Evolutionary conservation across 2,797 vertebrate genomes (phyloP).

Genomic region (Dromococcyx pavoninus): DNA sequence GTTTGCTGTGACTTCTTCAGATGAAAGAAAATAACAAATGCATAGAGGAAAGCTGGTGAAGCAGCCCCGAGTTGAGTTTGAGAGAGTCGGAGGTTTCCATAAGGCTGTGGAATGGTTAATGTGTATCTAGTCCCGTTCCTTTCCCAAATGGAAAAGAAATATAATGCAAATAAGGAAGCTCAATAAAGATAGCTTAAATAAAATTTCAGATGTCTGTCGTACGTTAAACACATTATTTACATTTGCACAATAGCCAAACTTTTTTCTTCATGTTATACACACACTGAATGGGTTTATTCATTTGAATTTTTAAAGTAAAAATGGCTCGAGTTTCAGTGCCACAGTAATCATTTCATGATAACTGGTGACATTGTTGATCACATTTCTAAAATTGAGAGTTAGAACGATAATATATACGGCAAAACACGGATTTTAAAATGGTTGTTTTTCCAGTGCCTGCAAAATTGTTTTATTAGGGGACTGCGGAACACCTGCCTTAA

Average conservation of each 20-base stretch:
- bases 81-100: constrained; percentile 53
- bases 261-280: neutral
- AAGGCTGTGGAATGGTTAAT: constrained; percentile 54
- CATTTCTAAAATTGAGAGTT: constrained; percentile 76
- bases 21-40: neutral
- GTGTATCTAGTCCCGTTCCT: constrained; percentile 21
- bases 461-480: constrained; percentile 99
- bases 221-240: neutral
- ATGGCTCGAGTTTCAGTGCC: constrained; percentile 38
- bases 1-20: constrained; percentile 19
- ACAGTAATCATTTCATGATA: constrained; percentile 38
- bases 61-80: constrained; percentile 37
- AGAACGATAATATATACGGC: constrained; percentile 77
- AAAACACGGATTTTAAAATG: constrained; percentile 87
- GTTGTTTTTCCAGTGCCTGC: constrained; percentile 93
- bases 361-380: constrained; percentile 68
- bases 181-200: constrained; percentile 40
- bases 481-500: constrained; percentile 99
- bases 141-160: constrained; percentile 47
- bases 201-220: neutral
- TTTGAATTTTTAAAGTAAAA: constrained; percentile 68
- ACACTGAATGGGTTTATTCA: neutral
- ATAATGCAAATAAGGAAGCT: constrained; percentile 45
- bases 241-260: constrained; percentile 31
- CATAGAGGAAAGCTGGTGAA: neutral